Percentiles rank a stretch among this genome's conserved stretches.
These are phyloP conservation scores for Mastacembelus armatus DNA, from an alignment of 2,797 vertebrate species.

Conservation along the genomic window DNA sequence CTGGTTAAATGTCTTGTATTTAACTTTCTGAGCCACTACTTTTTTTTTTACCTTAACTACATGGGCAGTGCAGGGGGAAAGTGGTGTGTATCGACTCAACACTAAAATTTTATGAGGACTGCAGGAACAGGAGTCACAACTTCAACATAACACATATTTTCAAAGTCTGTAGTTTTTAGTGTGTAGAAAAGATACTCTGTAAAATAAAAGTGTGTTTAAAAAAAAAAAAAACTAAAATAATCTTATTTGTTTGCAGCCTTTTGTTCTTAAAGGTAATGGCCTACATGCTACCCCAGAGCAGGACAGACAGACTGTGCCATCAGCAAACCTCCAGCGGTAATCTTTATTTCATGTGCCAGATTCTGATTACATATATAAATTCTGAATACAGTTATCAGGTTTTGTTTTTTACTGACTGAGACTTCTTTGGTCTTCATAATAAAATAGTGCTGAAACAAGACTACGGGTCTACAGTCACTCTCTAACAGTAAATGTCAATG, in stretches of 20 bases:
- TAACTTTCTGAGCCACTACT: background rate
- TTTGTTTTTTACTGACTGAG: background rate
- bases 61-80: conserved; percentile 7
- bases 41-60: conserved; percentile 3
- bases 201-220: no score
- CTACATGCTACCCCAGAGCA: background rate
- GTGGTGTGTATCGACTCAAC: conserved; percentile 12
- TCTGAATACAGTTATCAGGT: background rate
- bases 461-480: no score
- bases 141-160: no score
- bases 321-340: conserved; percentile 56
- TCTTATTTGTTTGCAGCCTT: conserved; percentile 44
- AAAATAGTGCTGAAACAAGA: no score
- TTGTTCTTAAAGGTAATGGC: conserved; percentile 7
- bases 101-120: no score
- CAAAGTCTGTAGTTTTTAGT: no score
- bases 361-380: no score
- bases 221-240: conserved; percentile 12
- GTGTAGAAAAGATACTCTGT: no score
- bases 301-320: conserved; percentile 21
- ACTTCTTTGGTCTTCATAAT: no score
- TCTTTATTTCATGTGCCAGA: background rate
- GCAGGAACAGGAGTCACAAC: no score
- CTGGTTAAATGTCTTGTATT: background rate
- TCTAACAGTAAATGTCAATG: no score